phyloP scores from a whole-genome alignment of 2,888 invertebrate species.

The Rutpela maculata region DNA sequence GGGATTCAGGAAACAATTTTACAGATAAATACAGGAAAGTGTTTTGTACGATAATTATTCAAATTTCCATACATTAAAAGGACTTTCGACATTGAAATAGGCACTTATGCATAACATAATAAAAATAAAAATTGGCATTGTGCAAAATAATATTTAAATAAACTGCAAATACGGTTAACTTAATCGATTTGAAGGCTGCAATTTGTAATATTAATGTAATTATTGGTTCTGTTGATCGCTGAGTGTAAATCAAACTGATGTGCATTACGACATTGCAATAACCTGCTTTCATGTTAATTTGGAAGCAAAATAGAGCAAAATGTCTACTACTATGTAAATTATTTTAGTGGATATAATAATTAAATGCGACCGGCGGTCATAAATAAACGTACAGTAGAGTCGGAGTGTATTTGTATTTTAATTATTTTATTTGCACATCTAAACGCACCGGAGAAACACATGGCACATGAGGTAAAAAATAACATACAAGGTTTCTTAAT shows the following conservation, averaged over 20 bases:
- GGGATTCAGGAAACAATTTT: no score
- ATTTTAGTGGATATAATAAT: slow-evolving; percentile 2
- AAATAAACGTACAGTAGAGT: background rate
- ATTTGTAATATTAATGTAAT: slow-evolving; percentile 40
- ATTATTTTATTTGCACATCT: background rate
- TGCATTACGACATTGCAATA: slow-evolving; percentile 33
- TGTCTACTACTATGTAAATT: slow-evolving; percentile 22
- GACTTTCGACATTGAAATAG: background rate
- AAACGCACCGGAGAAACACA: background rate
- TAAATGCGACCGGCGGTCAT: background rate
- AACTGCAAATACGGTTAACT: background rate
- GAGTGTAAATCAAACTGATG: slow-evolving; percentile 31
- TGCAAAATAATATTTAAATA: slow-evolving; percentile 7
- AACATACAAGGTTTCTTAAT: background rate
- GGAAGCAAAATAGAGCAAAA: slow-evolving; percentile 33
- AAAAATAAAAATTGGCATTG: background rate
- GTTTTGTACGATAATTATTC: no score
- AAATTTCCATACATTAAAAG: no score
- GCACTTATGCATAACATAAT: background rate
- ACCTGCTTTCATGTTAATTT: slow-evolving; percentile 32
- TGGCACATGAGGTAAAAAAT: background rate
- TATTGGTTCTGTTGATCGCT: slow-evolving; percentile 5
- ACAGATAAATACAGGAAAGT: no score
- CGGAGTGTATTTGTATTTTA: background rate
- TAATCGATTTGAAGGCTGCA: slow-evolving; percentile 26